Conservation (phyloP, 2,888 invertebrate species). For the Drosophila fulvimacula region DNA sequence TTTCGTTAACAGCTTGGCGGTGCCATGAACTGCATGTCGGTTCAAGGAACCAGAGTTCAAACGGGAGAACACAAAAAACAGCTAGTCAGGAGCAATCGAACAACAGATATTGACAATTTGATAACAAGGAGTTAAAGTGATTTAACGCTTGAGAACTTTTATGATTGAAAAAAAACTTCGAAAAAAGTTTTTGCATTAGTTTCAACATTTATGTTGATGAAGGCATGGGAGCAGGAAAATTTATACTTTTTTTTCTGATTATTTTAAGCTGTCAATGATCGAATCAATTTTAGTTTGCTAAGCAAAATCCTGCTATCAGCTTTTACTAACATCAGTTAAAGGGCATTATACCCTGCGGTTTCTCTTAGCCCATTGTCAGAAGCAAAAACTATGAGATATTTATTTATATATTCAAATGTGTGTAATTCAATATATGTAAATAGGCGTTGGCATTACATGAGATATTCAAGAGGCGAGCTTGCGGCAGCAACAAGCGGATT, state of each 20-base stretch:
- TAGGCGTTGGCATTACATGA: neutral
- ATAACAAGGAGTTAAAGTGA: neutral
- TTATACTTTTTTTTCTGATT: neutral
- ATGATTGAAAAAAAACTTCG: neutral
- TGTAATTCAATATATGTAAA: slow-evolving; percentile 5
- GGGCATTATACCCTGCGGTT: neutral
- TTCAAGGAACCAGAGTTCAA: slow-evolving; percentile 69
- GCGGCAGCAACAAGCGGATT: neutral
- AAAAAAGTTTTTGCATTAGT: neutral
- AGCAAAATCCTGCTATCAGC: neutral
- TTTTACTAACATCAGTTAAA: too few species aligned
- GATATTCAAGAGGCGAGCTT: neutral
- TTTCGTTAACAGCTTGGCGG: slow-evolving; percentile 8
- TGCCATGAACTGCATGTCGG: slow-evolving; percentile 25
- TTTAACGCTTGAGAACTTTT: neutral
- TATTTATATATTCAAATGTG: slow-evolving; percentile 1
- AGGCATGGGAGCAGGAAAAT: neutral
- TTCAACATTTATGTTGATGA: neutral
- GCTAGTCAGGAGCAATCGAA: neutral
- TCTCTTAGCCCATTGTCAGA: neutral
- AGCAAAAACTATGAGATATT: slow-evolving; percentile 1
- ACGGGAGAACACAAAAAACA: slow-evolving; percentile 5
- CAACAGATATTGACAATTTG: neutral
- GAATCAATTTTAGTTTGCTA: neutral
- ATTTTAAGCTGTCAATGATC: neutral